phyloP scores from a whole-genome alignment of 1,140 invertebrate species.

The Coelopa frigida region DNA sequence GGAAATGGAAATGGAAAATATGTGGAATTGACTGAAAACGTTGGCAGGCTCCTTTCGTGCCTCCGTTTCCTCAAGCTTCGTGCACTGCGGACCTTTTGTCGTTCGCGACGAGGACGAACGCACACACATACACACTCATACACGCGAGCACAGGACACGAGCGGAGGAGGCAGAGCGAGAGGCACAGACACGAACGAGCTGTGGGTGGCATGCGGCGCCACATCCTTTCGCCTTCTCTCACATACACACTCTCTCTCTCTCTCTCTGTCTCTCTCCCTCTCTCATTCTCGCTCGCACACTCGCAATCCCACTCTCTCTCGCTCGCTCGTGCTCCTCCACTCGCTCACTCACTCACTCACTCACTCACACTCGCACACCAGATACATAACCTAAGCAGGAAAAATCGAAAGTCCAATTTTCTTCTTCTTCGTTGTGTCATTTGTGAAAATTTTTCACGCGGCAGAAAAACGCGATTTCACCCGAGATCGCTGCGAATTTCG shows the following conservation, averaged over 20 bases:
- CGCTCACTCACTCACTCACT: neutral
- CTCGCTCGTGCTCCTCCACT: neutral
- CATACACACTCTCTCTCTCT: neutral
- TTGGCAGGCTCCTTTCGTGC: too few species aligned
- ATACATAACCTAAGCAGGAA: constrained; percentile 28
- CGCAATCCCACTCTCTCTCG: neutral
- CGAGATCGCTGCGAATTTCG: too few species aligned
- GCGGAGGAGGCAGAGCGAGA: too few species aligned
- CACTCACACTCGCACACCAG: constrained; percentile 15
- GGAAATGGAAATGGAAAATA: too few species aligned
- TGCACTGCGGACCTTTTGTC: too few species aligned
- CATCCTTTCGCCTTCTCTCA: neutral
- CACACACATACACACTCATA: neutral
- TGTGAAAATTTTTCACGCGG: constrained; percentile 1
- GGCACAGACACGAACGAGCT: too few species aligned
- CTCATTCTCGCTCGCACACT: neutral
- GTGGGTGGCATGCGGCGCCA: neutral
- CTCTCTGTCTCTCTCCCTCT: neutral
- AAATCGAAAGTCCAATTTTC: constrained; percentile 29
- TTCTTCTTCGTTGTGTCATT: constrained; percentile 2
- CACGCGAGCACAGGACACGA: too few species aligned
- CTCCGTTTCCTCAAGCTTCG: too few species aligned
- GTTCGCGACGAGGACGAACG: too few species aligned
- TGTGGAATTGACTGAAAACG: too few species aligned
- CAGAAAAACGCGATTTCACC: constrained; percentile 11